Evolutionary conservation across 1,140 invertebrate genomes (phyloP).

Genomic region (Drosophila asahinai): DNA sequence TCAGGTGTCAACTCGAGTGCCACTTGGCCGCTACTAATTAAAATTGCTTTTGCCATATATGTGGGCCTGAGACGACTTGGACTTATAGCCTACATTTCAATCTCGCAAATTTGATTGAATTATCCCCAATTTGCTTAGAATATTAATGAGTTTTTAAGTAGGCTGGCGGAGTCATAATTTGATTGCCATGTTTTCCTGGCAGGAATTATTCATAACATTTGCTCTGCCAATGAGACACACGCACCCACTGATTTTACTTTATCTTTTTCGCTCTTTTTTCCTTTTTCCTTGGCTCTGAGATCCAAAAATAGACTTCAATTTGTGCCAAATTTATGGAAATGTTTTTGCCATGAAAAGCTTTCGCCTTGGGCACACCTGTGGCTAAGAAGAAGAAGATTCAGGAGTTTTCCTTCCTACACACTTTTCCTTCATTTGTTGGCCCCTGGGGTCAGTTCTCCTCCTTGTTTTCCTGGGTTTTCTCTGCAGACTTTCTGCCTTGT

Average conservation of each 20-base stretch:
- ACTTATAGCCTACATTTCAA: slow-evolving; percentile 13
- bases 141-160: slow-evolving; percentile 41
- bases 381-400: slow-evolving; percentile 24
- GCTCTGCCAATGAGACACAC: not conserved
- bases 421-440: slow-evolving; percentile 32
- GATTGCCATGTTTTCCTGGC: slow-evolving; percentile 36
- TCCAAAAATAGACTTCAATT: slow-evolving; percentile 76
- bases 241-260: slow-evolving; percentile 4
- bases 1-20: slow-evolving; percentile 34
- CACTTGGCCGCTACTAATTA: slow-evolving; percentile 42
- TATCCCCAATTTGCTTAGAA: slow-evolving; percentile 30
- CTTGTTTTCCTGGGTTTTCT: not conserved
- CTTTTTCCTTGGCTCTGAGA: slow-evolving; percentile 1
- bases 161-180: slow-evolving; percentile 26
- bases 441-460: slow-evolving; percentile 44
- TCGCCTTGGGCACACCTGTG: slow-evolving; percentile 53
- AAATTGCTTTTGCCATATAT: slow-evolving; percentile 32
- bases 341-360: slow-evolving; percentile 39
- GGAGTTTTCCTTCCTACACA: slow-evolving; percentile 8
- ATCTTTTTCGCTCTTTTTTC: not conserved
- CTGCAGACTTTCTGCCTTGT: slow-evolving; percentile 42
- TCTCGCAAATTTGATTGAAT: slow-evolving; percentile 33
- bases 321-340: slow-evolving; percentile 72
- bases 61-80: not conserved
- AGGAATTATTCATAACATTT: slow-evolving; percentile 46